phyloP scores from a whole-genome alignment of 1,140 invertebrate genomes.

The Samia ricini region DNA sequence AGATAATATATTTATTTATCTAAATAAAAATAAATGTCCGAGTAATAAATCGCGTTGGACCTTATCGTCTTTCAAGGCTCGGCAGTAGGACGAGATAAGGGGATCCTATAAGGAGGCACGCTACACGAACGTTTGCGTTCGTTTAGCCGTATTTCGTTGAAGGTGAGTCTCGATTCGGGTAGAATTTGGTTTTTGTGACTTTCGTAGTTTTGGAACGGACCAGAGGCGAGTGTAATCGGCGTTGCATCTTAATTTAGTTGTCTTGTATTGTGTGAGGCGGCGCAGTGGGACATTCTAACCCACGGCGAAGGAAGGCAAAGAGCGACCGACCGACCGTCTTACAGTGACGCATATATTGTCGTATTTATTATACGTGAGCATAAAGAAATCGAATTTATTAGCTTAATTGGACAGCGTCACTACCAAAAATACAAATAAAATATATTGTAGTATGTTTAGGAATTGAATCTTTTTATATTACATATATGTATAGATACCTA shows the following conservation, averaged over 20 bases:
- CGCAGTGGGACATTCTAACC: constrained; percentile 44
- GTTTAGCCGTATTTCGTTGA: constrained; percentile 19
- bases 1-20: constrained; percentile 74
- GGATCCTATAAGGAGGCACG: constrained; percentile 33
- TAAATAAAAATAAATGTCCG: constrained; percentile 67
- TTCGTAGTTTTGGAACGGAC: constrained; percentile 28
- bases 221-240: constrained; percentile 52
- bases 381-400: constrained; percentile 30
- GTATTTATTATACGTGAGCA: constrained; percentile 32
- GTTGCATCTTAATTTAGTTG: constrained; percentile 73
- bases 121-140: constrained; percentile 47
- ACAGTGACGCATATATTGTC: constrained; percentile 30
- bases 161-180: constrained; percentile 29
- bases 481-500: neutral
- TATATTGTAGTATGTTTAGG: neutral
- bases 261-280: constrained; percentile 59
- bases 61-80: constrained; percentile 61
- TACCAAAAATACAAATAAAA: neutral
- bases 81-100: constrained; percentile 66
- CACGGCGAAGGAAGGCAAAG: constrained; percentile 39
- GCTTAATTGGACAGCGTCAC: constrained; percentile 24
- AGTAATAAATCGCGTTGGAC: constrained; percentile 64
- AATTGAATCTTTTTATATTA: neutral
- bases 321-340: constrained; percentile 24
- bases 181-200: constrained; percentile 38